Evolutionary conservation across 92 coral and sea anemone genomes (phyloP).

Genomic region (Porites evermanni): DNA sequence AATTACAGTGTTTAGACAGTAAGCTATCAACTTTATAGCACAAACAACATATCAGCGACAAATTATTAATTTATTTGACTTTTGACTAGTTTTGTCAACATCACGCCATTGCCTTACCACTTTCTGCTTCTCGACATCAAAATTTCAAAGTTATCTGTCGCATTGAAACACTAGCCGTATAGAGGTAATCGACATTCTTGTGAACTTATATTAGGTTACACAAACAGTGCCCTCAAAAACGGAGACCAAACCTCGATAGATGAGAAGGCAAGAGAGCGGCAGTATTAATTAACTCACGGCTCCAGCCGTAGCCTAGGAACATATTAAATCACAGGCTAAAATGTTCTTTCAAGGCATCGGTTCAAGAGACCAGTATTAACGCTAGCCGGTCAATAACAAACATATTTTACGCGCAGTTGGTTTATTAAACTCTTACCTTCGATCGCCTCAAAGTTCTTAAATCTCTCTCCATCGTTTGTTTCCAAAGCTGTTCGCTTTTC

Average conservation of each 20-base stretch:
- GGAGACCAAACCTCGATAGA: no score
- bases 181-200: no score
- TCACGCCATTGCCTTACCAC: no score
- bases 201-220: no score
- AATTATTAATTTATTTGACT: background rate
- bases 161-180: no score
- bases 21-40: background rate
- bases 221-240: no score
- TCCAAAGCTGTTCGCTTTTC: background rate
- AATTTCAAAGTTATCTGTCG: background rate
- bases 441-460: slow-evolving; percentile 88
- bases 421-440: slow-evolving; percentile 62
- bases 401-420: background rate
- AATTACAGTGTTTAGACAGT: background rate
- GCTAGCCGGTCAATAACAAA: background rate
- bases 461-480: slow-evolving; percentile 82
- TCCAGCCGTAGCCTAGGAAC: no score
- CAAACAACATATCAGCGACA: background rate
- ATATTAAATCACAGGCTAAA: no score
- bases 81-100: background rate
- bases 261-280: no score
- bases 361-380: background rate
- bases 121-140: no score
- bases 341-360: no score
- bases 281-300: no score